Conservation (phyloP, 2,113 vertebrate species). For the Vicugna pacos region DNA sequence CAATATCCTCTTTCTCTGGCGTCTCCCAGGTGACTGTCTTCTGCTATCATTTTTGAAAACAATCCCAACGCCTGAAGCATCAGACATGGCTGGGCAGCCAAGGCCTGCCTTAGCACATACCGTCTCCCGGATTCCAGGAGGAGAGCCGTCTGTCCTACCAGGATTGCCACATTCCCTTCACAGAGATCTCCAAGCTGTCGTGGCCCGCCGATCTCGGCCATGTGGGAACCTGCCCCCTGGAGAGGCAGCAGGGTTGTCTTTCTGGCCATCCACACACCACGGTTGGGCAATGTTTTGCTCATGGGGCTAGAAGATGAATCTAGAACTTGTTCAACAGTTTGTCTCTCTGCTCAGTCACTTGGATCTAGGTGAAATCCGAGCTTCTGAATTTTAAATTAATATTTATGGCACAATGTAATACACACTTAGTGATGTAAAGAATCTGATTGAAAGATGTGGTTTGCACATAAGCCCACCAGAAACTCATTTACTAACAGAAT, state of each 20-base stretch:
- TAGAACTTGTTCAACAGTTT: slow-evolving; percentile 66
- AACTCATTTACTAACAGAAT: slow-evolving; percentile 88
- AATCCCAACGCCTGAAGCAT: neutral
- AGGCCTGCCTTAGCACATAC: neutral
- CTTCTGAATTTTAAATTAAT: slow-evolving; percentile 83
- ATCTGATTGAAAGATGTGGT: slow-evolving; percentile 84
- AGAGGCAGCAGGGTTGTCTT: neutral
- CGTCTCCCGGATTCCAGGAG: neutral
- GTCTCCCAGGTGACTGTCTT: neutral
- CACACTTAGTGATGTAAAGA: slow-evolving; percentile 81
- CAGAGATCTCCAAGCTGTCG: neutral
- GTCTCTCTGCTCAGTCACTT: slow-evolving; percentile 45
- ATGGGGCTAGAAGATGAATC: slow-evolving; percentile 23
- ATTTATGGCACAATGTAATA: slow-evolving; percentile 85
- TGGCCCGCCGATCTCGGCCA: neutral
- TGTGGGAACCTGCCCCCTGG: neutral
- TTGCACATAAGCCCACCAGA: slow-evolving; percentile 82
- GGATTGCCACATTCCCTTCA: neutral
- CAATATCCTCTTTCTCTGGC: neutral
- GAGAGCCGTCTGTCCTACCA: neutral
- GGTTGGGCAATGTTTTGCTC: neutral
- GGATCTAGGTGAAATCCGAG: slow-evolving; percentile 76
- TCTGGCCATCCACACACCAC: neutral
- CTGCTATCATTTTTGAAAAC: neutral
- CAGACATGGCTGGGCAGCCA: neutral